phyloP scores from a whole-genome alignment of 2,797 vertebrate species.

The Allenopithecus nigroviridis region DNA sequence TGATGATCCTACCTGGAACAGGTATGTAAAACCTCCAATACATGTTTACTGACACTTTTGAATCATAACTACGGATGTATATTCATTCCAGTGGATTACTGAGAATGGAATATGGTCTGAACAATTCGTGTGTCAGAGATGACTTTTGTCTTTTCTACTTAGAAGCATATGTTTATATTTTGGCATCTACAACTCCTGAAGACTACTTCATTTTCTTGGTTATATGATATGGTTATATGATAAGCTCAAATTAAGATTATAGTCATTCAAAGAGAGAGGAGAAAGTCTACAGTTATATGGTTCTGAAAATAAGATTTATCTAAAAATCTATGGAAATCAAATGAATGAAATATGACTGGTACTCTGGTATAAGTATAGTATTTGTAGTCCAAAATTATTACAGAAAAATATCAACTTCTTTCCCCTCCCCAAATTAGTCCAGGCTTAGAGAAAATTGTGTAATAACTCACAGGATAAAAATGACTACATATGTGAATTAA shows the following conservation, averaged over 20 bases:
- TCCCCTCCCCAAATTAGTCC: not conserved
- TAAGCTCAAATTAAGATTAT: not conserved
- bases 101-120: not conserved
- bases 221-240: not conserved
- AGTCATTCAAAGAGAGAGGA: not conserved
- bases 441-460: not conserved
- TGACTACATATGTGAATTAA: not conserved
- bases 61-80: rapidly evolving
- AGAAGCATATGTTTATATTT: not conserved
- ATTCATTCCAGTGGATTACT: not conserved
- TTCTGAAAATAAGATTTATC: not conserved
- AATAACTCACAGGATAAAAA: not conserved
- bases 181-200: not conserved
- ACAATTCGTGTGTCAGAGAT: not conserved
- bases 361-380: not conserved
- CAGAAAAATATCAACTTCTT: not conserved
- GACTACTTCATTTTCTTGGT: not conserved
- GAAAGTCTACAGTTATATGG: not conserved
- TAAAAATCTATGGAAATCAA: not conserved
- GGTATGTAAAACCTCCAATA: constrained; percentile 72
- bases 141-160: not conserved
- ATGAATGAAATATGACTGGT: not conserved
- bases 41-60: rapidly evolving
- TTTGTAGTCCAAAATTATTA: not conserved
- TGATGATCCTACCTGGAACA: constrained; percentile 73